phyloP scores from a whole-genome alignment of 2,113 vertebrate genomes.

The Telmatochromis sp. region DNA sequence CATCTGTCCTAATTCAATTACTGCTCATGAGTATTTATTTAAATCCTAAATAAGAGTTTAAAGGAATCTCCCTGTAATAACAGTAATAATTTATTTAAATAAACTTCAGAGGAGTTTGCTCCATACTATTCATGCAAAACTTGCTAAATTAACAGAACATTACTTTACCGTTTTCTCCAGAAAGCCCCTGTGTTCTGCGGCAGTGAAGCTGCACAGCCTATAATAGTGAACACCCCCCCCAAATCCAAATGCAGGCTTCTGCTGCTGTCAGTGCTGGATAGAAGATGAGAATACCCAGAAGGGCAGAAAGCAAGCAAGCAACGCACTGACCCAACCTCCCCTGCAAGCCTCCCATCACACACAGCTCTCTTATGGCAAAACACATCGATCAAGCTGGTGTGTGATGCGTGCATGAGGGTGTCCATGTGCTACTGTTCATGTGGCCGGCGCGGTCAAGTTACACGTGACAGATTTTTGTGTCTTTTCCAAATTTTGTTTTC shows the following conservation, averaged over 20 bases:
- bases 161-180: conserved; percentile 30
- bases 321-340: conserved; percentile 48
- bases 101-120: not conserved
- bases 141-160: not conserved
- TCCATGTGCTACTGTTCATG: not conserved
- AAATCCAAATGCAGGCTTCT: not conserved
- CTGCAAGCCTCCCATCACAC: conserved; percentile 55
- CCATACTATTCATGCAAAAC: not conserved
- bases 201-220: not conserved
- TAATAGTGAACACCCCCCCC: not conserved
- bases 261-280: not conserved
- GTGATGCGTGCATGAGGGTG: not conserved
- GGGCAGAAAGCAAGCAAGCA: conserved; percentile 5
- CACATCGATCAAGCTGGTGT: conserved; percentile 47
- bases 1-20: not conserved
- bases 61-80: not conserved
- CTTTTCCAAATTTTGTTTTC: not conserved
- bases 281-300: conserved; percentile 6
- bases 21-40: not conserved
- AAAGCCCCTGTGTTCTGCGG: not conserved
- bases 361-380: conserved; percentile 35
- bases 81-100: not conserved
- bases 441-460: not conserved
- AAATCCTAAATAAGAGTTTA: not conserved
- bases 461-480: not conserved